These are phyloP conservation scores for Tinea trinotella DNA, from an alignment of 2,888 invertebrate genomes.

Conservation along the genomic window DNA sequence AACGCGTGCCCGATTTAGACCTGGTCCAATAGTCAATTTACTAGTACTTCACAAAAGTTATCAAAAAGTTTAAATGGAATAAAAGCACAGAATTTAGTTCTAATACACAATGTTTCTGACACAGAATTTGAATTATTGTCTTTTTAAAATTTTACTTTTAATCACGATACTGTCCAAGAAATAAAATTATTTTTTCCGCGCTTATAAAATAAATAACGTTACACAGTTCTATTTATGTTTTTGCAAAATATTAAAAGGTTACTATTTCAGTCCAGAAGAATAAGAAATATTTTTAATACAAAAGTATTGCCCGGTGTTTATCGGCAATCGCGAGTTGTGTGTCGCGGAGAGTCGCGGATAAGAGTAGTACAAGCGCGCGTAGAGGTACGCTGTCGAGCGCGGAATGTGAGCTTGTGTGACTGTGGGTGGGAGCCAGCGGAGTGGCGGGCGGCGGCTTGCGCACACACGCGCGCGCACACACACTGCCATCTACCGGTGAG, in stretches of 20 bases:
- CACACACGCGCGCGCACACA: conserved; percentile 49
- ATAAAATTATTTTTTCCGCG: background rate
- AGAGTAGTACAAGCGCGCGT: conserved; percentile 41
- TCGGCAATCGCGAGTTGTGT: conserved; percentile 24
- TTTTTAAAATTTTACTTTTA: background rate
- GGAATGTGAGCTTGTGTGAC: conserved; percentile 42
- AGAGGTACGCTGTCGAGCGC: conserved; percentile 66
- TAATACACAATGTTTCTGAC: background rate
- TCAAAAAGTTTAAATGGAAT: background rate
- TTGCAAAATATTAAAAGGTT: background rate
- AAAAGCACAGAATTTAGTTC: conserved; percentile 1
- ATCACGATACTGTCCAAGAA: background rate
- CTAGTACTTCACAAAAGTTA: background rate
- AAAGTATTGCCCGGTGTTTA: background rate
- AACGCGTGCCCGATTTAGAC: conserved; percentile 66
- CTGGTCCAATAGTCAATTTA: conserved; percentile 7
- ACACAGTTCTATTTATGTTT: background rate
- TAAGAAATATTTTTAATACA: background rate
- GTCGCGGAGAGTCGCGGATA: conserved; percentile 19
- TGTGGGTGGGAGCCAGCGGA: conserved; percentile 34
- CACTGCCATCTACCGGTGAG: conserved; percentile 55
- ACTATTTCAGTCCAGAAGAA: background rate
- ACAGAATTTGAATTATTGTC: background rate
- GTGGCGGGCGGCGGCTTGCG: conserved; percentile 44
- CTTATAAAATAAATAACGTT: conserved; percentile 4